Evolutionary conservation across 2,797 vertebrate species (phyloP), one percentile per base, ranked within the genome.

Genomic region (Malurus leucopterus): DNA sequence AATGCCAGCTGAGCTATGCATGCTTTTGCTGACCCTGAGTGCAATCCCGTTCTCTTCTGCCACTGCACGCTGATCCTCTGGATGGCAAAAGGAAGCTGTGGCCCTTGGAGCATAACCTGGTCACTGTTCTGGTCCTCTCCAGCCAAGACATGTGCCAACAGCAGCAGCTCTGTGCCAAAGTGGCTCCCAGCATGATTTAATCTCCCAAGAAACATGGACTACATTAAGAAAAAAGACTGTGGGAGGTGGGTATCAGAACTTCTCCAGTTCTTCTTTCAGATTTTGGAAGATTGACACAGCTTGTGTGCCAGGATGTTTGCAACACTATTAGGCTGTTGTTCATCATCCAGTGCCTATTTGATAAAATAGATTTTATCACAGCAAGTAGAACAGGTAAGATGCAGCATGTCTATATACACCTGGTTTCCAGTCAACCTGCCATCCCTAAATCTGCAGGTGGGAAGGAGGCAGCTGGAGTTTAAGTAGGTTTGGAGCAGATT

Each of bases 221-320:
- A 36, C 23, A 3, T 54, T 38, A 92, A 49, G 32, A 50, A 78
- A 76, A 41, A 64, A 62, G 10, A 21, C 40, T 15, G 12, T 16
- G 21, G 40, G 54, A 83, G 38, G 50, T 0, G 0, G 41, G 40
- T 46, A 47, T 40, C 3, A 1, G 46, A 47, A 8, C 12, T 29
- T 61, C 29, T 74, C 32, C 32, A 40, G 43, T 44, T 82, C 18
- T 29, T 88, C 43, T 46, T 68, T 74, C 54, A 47, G 57, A 47
- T 90, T 75, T 58, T 9, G 13, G 61, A 63, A 73, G 30, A 20
- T 1, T 74, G 43, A 50, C 44, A 23, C 58, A 62, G 51, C 11
- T 36, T 55, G 30, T 36, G 44, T 17, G 17, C 50, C 9, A 1
- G 15, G 40, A 67, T 58, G 30, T 47, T 55, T 89, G 27, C 5